Base-by-base conservation (phyloP, 2,797 vertebrate genomes). In the Tapera naevia region DNA sequence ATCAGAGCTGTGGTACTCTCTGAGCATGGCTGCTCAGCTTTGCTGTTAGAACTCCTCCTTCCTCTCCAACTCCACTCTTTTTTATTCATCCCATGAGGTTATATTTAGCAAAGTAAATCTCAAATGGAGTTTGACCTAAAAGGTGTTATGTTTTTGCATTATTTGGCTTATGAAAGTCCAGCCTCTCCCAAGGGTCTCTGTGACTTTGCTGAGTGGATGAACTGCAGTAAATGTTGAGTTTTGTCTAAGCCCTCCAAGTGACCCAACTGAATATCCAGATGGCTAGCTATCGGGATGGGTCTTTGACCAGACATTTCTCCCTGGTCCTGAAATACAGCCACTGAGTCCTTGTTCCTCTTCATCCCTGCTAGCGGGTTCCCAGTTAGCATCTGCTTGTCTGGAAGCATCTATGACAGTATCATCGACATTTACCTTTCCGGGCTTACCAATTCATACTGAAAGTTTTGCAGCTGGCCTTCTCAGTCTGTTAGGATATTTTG, bases 401-500 rank as follows among this genome's bases (percentile, higher is more conserved):
- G 90, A 87, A 64, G 65, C 23, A 67, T 35, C 46, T 57, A 62
- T 9, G 43, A 50, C 45, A 67, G 23, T 45, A 53, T 45, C 2
- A 0, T 16, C 94, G 32, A 41, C 33, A 54, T 87, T 93, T 91
- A 48, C 46, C 12, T 85, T 88, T 80, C 53, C 15, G 45, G 60
- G 25, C 27, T 80, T 67, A 74, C 37, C 45, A 46, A 2, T 64
- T 76, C 61, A 74, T 46, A 48, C 41, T 66, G 66, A 13, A 84
- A 86, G 39, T 57, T 85, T 75, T 89, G 73, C 46, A 75, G 45
- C 41, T 72, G 83, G 56, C 21, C 45, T 73, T 73, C 53, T 67
- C 67, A 73, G 33, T 73, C 94, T 82, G 19, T 64, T 45, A 66
- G 32, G 58, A 93, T 14, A 57, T 90, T 95, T 50, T 91, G 74